Evolutionary conservation across 35 echinoderm and acorn worm species (phyloP), one percentile per base, ranked within the genome.

Genomic region (Patiria miniata): DNA sequence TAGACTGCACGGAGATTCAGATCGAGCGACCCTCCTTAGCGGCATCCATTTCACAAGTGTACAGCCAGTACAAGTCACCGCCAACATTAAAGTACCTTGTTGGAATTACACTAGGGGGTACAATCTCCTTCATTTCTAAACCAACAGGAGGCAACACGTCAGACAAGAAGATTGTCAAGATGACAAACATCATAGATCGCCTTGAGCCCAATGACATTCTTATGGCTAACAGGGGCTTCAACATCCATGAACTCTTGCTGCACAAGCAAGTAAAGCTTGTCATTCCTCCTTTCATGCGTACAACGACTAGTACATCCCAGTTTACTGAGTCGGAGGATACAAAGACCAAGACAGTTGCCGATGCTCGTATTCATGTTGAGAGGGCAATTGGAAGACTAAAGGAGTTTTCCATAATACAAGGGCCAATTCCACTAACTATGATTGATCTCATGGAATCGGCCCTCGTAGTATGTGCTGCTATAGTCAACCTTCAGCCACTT

Each of bases 221-320:
- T 37, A 78, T 93, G 51, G 92, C 92, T 18, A 86, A 93, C 52
- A 36, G 86, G 34, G 92, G 80, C 12, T 89, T 93, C 73, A 93
- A 93, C 39, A 93, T 89, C 32, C 92, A 93, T 44, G 92, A 93
- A 85, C 77, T 93, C 21, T 79, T 93, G 8, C 53, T 93, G 1
- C 34, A 81, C 8, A 89, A 86, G 50, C 65, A 93, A 61, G 92
- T 93, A 3, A 83, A 76, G 79, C 57, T 93, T 14, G 77, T 89
- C 14, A 93, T 93, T 55, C 79, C 91, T n/a, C 90, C 90, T 61
- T 92, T 90, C 59, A 60, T 18, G 12, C 53, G 88, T 39, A 90
- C 88, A 44, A 90, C 88, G 1, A 47, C 36, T 39, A 40, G 29
- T 51, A 90, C 88, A 8, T 73, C 39, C 29, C 88, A 90, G 61